phyloP scores from a whole-genome alignment of 2,888 invertebrate genomes.

The Eurytoma californica region DNA sequence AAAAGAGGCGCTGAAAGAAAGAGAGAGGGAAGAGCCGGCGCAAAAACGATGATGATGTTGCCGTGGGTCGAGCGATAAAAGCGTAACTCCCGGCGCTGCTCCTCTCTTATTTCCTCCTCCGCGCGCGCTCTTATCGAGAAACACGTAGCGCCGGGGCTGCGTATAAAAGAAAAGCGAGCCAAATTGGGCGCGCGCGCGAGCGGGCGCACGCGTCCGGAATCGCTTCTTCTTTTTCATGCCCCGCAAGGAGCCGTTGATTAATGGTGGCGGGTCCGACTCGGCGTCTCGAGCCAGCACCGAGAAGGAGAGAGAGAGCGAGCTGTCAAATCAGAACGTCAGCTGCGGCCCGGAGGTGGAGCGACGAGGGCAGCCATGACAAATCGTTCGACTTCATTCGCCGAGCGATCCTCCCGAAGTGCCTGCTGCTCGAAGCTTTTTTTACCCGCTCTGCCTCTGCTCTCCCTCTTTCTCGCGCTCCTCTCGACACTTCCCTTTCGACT shows the following conservation, averaged over 20 bases:
- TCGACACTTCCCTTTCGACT: neutral
- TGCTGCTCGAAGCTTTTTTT: slow-evolving; percentile 1
- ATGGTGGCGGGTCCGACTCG: slow-evolving; percentile 18
- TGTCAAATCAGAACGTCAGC: slow-evolving; percentile 47
- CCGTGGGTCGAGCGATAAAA: neutral
- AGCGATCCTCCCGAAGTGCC: slow-evolving; percentile 7
- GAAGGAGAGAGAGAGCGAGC: slow-evolving; percentile 2
- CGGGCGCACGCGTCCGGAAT: slow-evolving; percentile 10
- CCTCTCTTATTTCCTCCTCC: slow-evolving; percentile 22
- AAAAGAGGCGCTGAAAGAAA: slow-evolving; percentile 6
- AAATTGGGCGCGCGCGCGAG: slow-evolving; percentile 24
- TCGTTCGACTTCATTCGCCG: slow-evolving; percentile 41
- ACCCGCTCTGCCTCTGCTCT: neutral
- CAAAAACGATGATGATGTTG: slow-evolving; percentile 17
- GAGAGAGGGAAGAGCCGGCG: neutral
- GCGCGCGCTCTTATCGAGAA: neutral
- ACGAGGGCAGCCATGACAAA: slow-evolving; percentile 34
- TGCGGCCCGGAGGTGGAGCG: neutral
- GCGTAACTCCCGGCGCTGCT: neutral
- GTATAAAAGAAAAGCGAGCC: slow-evolving; percentile 17
- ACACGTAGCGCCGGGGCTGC: neutral
- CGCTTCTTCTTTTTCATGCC: slow-evolving; percentile 11
- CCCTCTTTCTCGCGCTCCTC: neutral
- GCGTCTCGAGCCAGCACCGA: slow-evolving; percentile 1
- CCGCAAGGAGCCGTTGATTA: slow-evolving; percentile 35